A percentile compares a stretch with the other conserved stretches of the same genome.
Conservation (phyloP, 2,888 invertebrate species). For the Idaea dimidiata region DNA sequence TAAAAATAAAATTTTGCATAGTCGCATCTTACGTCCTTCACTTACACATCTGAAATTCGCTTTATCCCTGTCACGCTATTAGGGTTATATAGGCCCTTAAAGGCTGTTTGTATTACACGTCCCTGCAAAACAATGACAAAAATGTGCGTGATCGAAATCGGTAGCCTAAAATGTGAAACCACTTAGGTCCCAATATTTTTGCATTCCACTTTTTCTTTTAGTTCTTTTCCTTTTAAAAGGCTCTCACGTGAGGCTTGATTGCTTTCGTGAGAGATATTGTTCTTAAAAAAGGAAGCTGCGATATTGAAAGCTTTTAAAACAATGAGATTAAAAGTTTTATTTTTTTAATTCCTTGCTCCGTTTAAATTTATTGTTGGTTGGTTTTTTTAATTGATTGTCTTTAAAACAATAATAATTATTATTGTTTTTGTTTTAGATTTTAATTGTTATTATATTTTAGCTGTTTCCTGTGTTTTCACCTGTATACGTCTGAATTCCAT, state of each 20-base stretch:
- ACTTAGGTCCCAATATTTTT: conserved; percentile 21
- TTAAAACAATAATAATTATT: background rate
- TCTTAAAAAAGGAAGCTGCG: conserved; percentile 56
- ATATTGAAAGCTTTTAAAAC: conserved; percentile 60
- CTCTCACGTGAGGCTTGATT: conserved; percentile 60
- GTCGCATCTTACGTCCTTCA: too few species aligned
- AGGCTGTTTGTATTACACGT: too few species aligned
- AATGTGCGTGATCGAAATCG: conserved; percentile 14
- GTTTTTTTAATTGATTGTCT: background rate
- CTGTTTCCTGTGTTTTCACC: too few species aligned
- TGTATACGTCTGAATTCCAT: too few species aligned
- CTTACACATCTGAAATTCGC: too few species aligned
- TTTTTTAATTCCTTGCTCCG: background rate
- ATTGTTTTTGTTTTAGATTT: too few species aligned
- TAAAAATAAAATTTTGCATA: too few species aligned
- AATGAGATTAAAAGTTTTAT: conserved; percentile 20
- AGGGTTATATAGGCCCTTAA: too few species aligned
- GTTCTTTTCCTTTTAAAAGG: conserved; percentile 31
- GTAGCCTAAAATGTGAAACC: conserved; percentile 52
- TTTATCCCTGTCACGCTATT: too few species aligned
- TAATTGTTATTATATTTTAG: too few species aligned
- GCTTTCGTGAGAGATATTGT: conserved; percentile 73
- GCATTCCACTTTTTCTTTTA: conserved; percentile 21
- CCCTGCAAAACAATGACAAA: background rate
- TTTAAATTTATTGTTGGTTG: background rate